A percentile compares a stretch with the other conserved stretches of the same genome.
Evolutionary conservation across 2,888 invertebrate species (phyloP).

Genomic region (Arrhopalites spinosus): DNA sequence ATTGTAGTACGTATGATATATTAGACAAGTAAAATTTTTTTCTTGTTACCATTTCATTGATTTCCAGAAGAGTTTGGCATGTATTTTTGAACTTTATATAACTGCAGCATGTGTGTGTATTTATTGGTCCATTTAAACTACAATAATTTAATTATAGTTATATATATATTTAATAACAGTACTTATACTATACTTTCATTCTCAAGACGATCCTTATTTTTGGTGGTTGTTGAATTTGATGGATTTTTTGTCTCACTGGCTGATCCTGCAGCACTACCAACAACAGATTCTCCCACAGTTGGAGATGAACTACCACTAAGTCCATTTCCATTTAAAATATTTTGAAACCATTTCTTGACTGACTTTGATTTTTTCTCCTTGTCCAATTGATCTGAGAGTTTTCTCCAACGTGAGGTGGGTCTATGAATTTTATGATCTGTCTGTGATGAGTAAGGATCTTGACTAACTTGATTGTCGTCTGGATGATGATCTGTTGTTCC

Average conservation of each 20-base stretch:
- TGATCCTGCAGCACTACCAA: not conserved
- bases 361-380: conserved; percentile 47
- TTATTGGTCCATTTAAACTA: too few relatives aligned
- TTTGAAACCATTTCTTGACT: conserved; percentile 55
- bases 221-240: too few relatives aligned
- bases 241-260: too few relatives aligned
- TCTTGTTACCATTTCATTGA: too few relatives aligned
- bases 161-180: not conserved
- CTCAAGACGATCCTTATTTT: conserved; percentile 12
- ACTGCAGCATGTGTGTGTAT: too few relatives aligned
- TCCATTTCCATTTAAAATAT: conserved; percentile 50
- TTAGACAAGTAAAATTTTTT: too few relatives aligned
- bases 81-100: too few relatives aligned
- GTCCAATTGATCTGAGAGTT: conserved; percentile 50
- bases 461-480: conserved; percentile 23
- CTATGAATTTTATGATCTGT: conserved; percentile 9
- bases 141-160: too few relatives aligned
- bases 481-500: too few relatives aligned
- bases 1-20: too few relatives aligned
- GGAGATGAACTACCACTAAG: not conserved
- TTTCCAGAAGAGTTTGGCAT: too few relatives aligned
- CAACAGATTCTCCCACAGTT: not conserved
- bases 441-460: conserved; percentile 5
- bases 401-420: conserved; percentile 45
- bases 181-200: conserved; percentile 37